phyloP scores from a whole-genome alignment of 2,113 vertebrate species.

The Dissostichus mawsoni region DNA sequence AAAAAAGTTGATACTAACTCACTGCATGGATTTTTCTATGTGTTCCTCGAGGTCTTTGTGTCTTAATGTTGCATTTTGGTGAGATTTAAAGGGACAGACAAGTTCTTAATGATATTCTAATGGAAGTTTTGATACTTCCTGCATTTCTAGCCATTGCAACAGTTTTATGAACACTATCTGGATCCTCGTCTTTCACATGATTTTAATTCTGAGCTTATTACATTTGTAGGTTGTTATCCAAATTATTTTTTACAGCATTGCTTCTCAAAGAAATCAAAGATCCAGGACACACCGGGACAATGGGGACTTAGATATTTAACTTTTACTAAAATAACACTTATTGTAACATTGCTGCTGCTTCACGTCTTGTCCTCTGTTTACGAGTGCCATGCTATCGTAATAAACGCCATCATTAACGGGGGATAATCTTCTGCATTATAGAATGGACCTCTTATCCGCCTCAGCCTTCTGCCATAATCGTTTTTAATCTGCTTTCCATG shows the following conservation, averaged over 20 bases:
- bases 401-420: slow-evolving; percentile 52
- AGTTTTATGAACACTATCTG: neutral
- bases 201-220: neutral
- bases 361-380: slow-evolving; percentile 5
- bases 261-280: neutral
- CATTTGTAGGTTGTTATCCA: neutral
- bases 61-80: too few relatives aligned
- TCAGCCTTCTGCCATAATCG: slow-evolving; percentile 68
- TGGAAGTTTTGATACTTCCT: neutral
- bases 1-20: too few relatives aligned
- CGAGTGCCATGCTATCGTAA: slow-evolving; percentile 36
- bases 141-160: neutral
- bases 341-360: slow-evolving; percentile 6
- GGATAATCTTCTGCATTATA: slow-evolving; percentile 73
- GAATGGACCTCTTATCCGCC: slow-evolving; percentile 68
- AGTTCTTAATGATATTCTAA: too few relatives aligned
- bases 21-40: too few relatives aligned
- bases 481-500: slow-evolving; percentile 80
- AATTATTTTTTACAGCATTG: too few relatives aligned
- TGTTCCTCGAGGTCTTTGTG: too few relatives aligned
- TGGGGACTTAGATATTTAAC: neutral
- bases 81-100: too few relatives aligned
- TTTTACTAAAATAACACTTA: slow-evolving; percentile 4
- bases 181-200: neutral
- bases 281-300: too few relatives aligned